Percentiles rank a stretch among this genome's conserved stretches.
phyloP scores from a whole-genome alignment of 2,888 invertebrate genomes.

The Diaphora mendica region DNA sequence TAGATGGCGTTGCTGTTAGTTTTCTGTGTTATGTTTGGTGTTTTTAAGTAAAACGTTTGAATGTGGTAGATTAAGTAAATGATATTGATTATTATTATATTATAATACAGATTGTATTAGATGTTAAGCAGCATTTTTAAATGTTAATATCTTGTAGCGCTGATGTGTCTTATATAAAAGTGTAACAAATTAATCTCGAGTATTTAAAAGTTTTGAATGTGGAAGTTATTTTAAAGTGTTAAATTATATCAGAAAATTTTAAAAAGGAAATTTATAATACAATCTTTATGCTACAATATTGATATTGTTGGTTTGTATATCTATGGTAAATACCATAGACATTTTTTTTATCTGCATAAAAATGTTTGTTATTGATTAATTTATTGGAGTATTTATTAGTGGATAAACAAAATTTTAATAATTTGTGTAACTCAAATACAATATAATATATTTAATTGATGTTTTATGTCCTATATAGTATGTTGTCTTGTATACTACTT shows the following conservation, averaged over 20 bases:
- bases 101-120: conserved; percentile 20
- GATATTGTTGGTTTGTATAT: background rate
- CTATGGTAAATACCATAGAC: background rate
- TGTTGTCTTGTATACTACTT: conserved; percentile 34
- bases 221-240: conserved; percentile 4
- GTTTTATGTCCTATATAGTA: conserved; percentile 16
- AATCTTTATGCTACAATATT: conserved; percentile 14
- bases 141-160: conserved; percentile 23
- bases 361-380: conserved; percentile 1
- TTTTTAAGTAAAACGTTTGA: conserved; percentile 28
- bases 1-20: conserved; percentile 12
- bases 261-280: background rate
- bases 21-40: conserved; percentile 19
- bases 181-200: conserved; percentile 16
- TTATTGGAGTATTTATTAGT: background rate
- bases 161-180: conserved; percentile 27
- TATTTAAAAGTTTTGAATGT: conserved; percentile 15
- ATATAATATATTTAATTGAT: conserved; percentile 16
- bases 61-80: conserved; percentile 39
- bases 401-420: background rate
- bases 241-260: background rate
- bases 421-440: background rate
- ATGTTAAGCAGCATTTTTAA: conserved; percentile 19
- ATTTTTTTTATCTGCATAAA: background rate
- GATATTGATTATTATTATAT: conserved; percentile 22